These are phyloP conservation scores for Cataglyphis altisquamis DNA, from an alignment of 2,888 invertebrate genomes.

Conservation along the genomic window DNA sequence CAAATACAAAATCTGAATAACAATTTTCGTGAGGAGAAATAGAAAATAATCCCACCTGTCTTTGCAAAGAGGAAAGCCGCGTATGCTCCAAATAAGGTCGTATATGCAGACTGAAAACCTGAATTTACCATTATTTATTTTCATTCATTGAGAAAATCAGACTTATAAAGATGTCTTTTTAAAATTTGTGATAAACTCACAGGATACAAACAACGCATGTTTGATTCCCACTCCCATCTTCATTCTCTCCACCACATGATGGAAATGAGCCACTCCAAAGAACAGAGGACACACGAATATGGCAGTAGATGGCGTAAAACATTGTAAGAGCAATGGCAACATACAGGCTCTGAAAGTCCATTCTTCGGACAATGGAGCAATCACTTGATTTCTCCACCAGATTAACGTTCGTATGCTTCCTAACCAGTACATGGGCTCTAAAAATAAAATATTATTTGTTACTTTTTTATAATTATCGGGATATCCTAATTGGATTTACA, in stretches of 20 bases:
- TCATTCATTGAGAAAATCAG: constrained; percentile 13
- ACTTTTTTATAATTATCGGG: background rate
- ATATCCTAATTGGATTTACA: background rate
- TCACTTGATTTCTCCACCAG: constrained; percentile 95
- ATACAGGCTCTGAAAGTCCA: constrained; percentile 98
- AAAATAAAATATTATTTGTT: constrained; percentile 43
- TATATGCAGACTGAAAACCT: constrained; percentile 96
- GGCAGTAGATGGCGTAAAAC: constrained; percentile 91
- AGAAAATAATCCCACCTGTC: constrained; percentile 89
- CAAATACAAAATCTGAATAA: background rate
- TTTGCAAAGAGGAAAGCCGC: constrained; percentile 96
- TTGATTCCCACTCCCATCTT: constrained; percentile 90
- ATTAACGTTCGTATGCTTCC: constrained; percentile 91
- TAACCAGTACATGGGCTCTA: constrained; percentile 92
- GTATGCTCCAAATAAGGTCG: constrained; percentile 97
- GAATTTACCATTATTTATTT: constrained; percentile 73
- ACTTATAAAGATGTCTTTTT: background rate
- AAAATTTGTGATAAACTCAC: constrained; percentile 87
- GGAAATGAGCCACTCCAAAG: constrained; percentile 98
- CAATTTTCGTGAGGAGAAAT: background rate
- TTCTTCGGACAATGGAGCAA: constrained; percentile 98
- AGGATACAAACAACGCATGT: constrained; percentile 90
- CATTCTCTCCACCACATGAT: constrained; percentile 94
- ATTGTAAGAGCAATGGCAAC: constrained; percentile 95
- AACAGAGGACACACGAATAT: constrained; percentile 95